Percentiles rank a stretch among this genome's conserved stretches.
These are phyloP conservation scores for Corydoras sp. DNA, from an alignment of 2,113 vertebrate species.

Conservation along the genomic window DNA sequence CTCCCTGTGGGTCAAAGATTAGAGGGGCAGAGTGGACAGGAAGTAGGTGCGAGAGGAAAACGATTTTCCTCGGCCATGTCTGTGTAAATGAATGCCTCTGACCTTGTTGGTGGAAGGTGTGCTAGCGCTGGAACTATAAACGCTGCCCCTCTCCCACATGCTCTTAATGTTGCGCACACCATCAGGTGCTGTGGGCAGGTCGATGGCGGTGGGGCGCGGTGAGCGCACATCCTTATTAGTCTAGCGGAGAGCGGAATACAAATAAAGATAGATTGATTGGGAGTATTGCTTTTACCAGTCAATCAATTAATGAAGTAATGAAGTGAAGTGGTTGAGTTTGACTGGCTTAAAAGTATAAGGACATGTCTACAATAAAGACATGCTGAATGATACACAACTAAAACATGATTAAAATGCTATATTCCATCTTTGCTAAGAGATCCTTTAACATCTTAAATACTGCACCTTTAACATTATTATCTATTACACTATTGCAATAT, in stretches of 20 bases:
- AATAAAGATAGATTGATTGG: neutral
- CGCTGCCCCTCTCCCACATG: slow-evolving; percentile 96
- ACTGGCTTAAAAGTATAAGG: no score
- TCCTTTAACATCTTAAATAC: no score
- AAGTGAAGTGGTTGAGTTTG: no score
- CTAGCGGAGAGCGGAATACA: slow-evolving; percentile 51
- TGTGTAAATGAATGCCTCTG: neutral
- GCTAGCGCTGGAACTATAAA: slow-evolving; percentile 73
- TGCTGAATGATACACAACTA: no score
- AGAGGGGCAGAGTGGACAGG: slow-evolving; percentile 43
- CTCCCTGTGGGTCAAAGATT: slow-evolving; percentile 47
- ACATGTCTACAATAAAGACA: no score
- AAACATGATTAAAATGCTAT: no score
- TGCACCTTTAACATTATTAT: no score
- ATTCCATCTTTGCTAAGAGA: no score
- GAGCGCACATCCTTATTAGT: slow-evolving; percentile 77
- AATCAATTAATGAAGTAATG: no score
- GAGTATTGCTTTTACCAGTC: slow-evolving; percentile 13
- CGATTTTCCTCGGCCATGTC: slow-evolving; percentile 1
- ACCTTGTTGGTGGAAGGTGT: slow-evolving; percentile 83
- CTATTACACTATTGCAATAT: no score
- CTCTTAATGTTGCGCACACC: slow-evolving; percentile 93
- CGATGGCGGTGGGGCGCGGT: slow-evolving; percentile 72
- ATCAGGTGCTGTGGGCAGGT: slow-evolving; percentile 82
- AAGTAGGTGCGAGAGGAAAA: slow-evolving; percentile 38